Percentiles rank a stretch among this genome's conserved stretches.
These are phyloP conservation scores for Lophura nycthemera DNA, from an alignment of 2,113 vertebrate genomes.

Conservation along the genomic window DNA sequence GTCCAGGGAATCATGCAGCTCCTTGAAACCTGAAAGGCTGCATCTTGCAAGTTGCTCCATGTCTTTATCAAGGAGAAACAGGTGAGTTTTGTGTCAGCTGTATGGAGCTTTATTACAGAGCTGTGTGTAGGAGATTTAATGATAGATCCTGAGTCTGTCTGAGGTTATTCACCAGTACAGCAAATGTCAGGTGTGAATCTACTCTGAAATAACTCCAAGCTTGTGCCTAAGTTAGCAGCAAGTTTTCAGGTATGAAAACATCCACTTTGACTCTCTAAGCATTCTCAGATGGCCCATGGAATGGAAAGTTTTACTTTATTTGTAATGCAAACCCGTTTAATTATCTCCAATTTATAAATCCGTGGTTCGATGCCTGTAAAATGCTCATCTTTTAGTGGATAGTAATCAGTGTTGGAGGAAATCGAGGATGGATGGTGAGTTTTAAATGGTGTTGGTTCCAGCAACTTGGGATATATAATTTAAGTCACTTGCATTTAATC, in stretches of 20 bases:
- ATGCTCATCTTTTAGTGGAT: background rate
- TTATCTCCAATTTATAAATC: slow-evolving; percentile 37
- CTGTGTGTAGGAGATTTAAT: background rate
- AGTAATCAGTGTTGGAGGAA: slow-evolving; percentile 46
- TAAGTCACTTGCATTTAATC: slow-evolving; percentile 62
- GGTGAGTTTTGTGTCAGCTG: background rate
- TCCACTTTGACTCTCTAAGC: background rate
- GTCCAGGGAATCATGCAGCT: background rate
- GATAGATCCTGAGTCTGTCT: rapidly evolving
- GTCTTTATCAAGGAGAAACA: background rate
- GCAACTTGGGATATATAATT: slow-evolving; percentile 46
- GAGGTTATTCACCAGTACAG: background rate
- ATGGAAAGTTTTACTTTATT: background rate
- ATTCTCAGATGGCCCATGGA: background rate
- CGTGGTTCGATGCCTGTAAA: background rate
- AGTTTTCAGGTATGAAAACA: background rate
- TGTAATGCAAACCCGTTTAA: slow-evolving; percentile 29
- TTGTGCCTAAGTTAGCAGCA: background rate
- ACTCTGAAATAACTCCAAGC: background rate
- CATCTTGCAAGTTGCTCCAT: background rate
- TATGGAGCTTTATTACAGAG: background rate
- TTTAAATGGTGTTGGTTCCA: slow-evolving; percentile 53
- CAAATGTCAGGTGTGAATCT: background rate
- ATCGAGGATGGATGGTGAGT: background rate
- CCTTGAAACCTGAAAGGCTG: background rate